Evolutionary conservation across 92 coral and sea anemone species (phyloP).

Genomic region (Porites rus): DNA sequence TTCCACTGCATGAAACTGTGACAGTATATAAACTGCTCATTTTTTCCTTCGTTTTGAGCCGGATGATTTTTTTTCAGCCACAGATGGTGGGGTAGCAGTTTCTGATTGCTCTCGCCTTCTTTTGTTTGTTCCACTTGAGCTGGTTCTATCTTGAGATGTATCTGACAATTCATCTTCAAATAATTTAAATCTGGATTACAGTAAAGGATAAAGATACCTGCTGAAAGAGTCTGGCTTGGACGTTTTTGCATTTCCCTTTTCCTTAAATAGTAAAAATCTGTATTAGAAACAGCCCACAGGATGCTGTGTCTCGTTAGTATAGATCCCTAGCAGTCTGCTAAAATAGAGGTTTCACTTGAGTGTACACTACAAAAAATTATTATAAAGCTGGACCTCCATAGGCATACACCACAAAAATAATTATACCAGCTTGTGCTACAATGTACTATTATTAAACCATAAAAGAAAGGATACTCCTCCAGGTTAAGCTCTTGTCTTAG

Average conservation of each 20-base stretch:
- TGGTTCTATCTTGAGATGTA: conserved; percentile 18
- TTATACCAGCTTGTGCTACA: background rate
- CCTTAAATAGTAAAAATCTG: no score
- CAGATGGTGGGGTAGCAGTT: conserved; percentile 4
- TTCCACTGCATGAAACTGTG: background rate
- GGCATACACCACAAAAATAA: no score
- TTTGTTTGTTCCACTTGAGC: conserved; percentile 17
- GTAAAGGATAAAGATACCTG: conserved; percentile 17
- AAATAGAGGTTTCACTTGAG: no score
- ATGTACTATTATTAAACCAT: background rate
- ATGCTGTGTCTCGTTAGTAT: no score
- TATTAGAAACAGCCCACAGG: no score
- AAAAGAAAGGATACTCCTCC: conserved; percentile 86
- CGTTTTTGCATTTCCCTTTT: no score
- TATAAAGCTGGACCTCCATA: background rate
- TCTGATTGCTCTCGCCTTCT: conserved; percentile 15
- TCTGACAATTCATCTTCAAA: conserved; percentile 3
- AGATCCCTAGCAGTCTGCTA: no score
- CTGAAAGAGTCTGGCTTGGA: no score
- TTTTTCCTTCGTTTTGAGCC: conserved; percentile 59
- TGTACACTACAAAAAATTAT: no score
- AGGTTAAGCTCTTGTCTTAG: conserved; percentile 80
- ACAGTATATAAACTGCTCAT: background rate
- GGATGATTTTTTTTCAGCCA: conserved; percentile 4
- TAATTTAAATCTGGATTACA: conserved; percentile 29